Percentiles rank a stretch among this genome's conserved stretches.
Conservation (phyloP, 2,888 invertebrate species). For the Panopea generosa region DNA sequence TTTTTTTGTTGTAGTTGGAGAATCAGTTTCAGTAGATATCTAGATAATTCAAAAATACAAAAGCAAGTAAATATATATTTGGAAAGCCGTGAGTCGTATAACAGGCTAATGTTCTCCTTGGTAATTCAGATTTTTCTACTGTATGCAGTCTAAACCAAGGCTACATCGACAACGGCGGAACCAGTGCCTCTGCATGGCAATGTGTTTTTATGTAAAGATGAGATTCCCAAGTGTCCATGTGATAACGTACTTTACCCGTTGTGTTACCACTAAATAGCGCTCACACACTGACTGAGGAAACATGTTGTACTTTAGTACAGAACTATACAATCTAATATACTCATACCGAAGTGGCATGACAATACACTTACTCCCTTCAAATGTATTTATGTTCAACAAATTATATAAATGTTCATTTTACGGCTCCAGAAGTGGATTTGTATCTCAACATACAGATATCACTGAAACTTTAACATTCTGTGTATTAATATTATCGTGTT, state of each 20-base stretch:
- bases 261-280: no score
- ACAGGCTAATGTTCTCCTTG: no score
- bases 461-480: conserved; percentile 6
- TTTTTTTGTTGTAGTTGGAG: no score
- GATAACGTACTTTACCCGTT: background rate
- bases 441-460: background rate
- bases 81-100: no score
- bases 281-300: no score
- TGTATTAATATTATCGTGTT: conserved; percentile 18
- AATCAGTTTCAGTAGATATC: no score
- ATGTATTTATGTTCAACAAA: conserved; percentile 8
- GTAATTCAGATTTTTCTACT: background rate
- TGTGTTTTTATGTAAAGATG: conserved; percentile 9
- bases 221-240: conserved; percentile 5
- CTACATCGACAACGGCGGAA: conserved; percentile 9
- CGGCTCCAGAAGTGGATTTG: conserved; percentile 9
- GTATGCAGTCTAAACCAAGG: conserved; percentile 5
- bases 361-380: conserved; percentile 2
- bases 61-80: no score
- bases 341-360: conserved; percentile 13
- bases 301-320: no score
- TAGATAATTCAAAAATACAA: no score
- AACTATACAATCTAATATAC: conserved; percentile 2
- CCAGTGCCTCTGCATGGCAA: conserved; percentile 7
- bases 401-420: conserved; percentile 1